Conservation (phyloP, 2,888 invertebrate genomes). For the Chaitophorus viminalis region DNA sequence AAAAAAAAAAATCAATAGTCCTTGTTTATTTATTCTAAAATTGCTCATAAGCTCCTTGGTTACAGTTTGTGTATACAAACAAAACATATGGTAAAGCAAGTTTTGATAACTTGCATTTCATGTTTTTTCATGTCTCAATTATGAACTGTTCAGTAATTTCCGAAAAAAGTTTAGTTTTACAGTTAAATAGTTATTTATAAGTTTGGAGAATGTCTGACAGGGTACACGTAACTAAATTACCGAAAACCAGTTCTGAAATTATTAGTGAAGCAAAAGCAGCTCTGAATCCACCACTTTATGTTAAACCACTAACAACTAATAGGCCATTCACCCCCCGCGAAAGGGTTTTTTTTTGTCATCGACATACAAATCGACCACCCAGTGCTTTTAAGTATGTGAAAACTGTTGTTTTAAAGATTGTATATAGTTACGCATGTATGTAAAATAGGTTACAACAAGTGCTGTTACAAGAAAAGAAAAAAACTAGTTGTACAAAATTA, state of each 20-base stretch:
- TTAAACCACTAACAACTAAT: constrained; percentile 74
- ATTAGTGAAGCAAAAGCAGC: constrained; percentile 81
- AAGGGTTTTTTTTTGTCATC: constrained; percentile 78
- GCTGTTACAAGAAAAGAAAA: constrained; percentile 67
- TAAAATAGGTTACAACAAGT: constrained; percentile 73
- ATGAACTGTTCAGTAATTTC: not conserved
- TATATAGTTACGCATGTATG: not conserved
- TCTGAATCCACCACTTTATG: constrained; percentile 66
- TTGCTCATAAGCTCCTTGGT: constrained; percentile 42
- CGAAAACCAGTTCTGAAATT: constrained; percentile 81
- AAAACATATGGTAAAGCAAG: not conserved
- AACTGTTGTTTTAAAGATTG: constrained; percentile 64
- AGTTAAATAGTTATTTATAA: constrained; percentile 2
- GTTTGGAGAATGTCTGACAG: constrained; percentile 59
- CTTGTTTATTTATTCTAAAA: constrained; percentile 11
- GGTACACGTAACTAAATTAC: constrained; percentile 66
- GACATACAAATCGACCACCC: constrained; percentile 74
- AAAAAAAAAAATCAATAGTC: constrained; percentile 50
- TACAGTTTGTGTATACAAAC: constrained; percentile 27
- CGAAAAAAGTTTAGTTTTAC: not conserved
- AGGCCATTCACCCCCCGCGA: constrained; percentile 89
- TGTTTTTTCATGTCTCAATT: not conserved
- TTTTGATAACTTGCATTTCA: not conserved
- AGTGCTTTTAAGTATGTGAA: constrained; percentile 78
- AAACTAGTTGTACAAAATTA: constrained; percentile 33